phyloP scores from a whole-genome alignment of 2,888 invertebrate species.

The Perizoma flavofasciatum region DNA sequence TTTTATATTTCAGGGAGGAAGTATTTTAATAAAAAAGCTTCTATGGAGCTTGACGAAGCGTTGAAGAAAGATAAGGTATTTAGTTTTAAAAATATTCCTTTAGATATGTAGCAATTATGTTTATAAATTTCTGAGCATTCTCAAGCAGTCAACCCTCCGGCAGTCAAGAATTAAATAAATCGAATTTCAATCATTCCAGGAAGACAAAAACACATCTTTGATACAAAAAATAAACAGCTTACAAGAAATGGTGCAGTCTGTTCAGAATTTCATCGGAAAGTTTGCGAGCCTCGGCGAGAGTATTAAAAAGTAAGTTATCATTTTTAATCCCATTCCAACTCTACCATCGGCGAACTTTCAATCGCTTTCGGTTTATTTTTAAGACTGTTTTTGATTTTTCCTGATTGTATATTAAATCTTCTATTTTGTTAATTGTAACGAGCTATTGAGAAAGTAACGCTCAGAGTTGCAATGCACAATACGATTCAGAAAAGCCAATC shows the following conservation, averaged over 20 bases:
- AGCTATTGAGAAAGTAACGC: too few relatives aligned
- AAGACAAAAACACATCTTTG: constrained; percentile 91
- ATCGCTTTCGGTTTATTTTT: constrained; percentile 10
- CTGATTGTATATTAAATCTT: too few relatives aligned
- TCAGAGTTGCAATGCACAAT: too few relatives aligned
- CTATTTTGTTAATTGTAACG: too few relatives aligned
- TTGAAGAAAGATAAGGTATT: constrained; percentile 38
- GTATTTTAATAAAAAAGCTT: constrained; percentile 32
- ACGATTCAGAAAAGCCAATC: too few relatives aligned
- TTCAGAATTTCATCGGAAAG: constrained; percentile 96
- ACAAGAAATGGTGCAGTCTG: constrained; percentile 96
- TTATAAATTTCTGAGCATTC: too few relatives aligned
- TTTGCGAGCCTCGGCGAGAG: constrained; percentile 95
- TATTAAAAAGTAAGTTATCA: constrained; percentile 91
- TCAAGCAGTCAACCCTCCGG: too few relatives aligned
- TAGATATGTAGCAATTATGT: background rate
- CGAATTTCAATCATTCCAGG: constrained; percentile 22
- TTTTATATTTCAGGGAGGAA: constrained; percentile 47
- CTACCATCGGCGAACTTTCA: constrained; percentile 20
- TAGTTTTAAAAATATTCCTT: constrained; percentile 2
- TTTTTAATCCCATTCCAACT: constrained; percentile 18
- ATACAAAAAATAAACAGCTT: constrained; percentile 95
- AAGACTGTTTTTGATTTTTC: background rate
- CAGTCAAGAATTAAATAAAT: too few relatives aligned
- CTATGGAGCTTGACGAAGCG: constrained; percentile 38